Base-by-base conservation (phyloP, 2,888 invertebrate species). In the Hypomecis atomaria region DNA sequence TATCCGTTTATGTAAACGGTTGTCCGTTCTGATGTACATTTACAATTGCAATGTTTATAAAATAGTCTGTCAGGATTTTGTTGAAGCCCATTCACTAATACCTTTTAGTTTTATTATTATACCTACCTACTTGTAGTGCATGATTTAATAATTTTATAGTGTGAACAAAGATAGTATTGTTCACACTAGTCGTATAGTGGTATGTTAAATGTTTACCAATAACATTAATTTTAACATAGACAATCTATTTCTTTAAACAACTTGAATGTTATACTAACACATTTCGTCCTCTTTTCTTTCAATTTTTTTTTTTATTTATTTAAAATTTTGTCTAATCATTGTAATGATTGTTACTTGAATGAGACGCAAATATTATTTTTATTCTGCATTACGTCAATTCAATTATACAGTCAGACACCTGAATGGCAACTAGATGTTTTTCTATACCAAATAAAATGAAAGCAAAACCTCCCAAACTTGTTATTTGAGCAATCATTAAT, bases 11-110 rank as follows among this genome's bases (percentile, higher is more conserved):
- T 65, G 74, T 79, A 70, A 73, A 74, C 73, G 67, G 34, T 53
- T 65, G 67, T 62, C 65, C 54, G 65, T 56, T 34, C 53, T 36
- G 59, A 71, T 74, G 68, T 67, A 65, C 74, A 71, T 75, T 73
- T 72, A 70, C 69, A 66, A 66, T 71, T 73, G 72, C 66, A 58
- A 70, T 80, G 78, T 80, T 80, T 80, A 77, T 73, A 54, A 74
- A 78, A 76, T 73, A 72, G 58, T 44, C 57, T 43, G 64, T 59
- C 68, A 23, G 57, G 33, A 47, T 63, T 48, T 13, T 11, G 42
- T 38, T 42, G 34, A 48, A 48, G 13, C 43, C 42, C 37, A 49
- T 59, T 64, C 44, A 38, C 36, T 43, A 43, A 36, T 36, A 55
- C 23, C 42, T 54, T 34, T 48, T 13, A 45, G 45, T 34, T 59